phyloP scores from a whole-genome alignment of 2,888 invertebrate genomes.

The Rhamnusium bicolor region DNA sequence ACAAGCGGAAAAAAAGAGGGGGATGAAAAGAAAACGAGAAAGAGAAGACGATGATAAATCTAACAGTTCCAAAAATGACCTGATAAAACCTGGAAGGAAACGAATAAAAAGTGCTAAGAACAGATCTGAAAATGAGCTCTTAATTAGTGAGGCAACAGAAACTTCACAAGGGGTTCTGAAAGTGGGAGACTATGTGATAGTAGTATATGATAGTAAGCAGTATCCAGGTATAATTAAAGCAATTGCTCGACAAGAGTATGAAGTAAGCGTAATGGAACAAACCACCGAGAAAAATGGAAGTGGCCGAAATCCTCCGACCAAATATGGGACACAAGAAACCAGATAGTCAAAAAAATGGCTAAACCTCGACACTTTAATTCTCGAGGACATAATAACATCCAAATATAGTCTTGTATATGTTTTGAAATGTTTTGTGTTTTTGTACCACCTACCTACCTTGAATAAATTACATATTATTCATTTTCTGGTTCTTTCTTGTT shows the following conservation, averaged over 20 bases:
- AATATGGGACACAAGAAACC: not conserved
- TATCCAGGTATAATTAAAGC: not conserved
- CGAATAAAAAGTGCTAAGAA: not conserved
- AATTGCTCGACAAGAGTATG: not conserved
- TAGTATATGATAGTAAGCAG: too few relatives aligned
- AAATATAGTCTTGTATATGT: too few relatives aligned
- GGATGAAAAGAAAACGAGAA: conserved; percentile 1
- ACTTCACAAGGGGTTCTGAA: too few relatives aligned
- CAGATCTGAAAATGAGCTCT: too few relatives aligned
- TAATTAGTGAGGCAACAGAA: too few relatives aligned
- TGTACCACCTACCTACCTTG: not conserved
- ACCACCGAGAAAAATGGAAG: not conserved
- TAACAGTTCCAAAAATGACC: not conserved
- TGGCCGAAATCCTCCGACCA: not conserved
- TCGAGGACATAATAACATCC: not conserved
- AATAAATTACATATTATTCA: not conserved
- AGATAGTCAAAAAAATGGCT: too few relatives aligned
- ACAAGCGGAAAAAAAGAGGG: not conserved
- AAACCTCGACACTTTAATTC: not conserved
- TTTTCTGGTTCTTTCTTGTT: too few relatives aligned
- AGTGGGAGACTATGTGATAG: too few relatives aligned
- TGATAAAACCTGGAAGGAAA: not conserved
- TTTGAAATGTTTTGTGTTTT: too few relatives aligned
- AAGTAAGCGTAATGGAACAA: not conserved
- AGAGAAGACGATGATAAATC: too few relatives aligned